Percentiles rank a stretch among this genome's conserved stretches.
phyloP scores from a whole-genome alignment of 37 sponge, comb jelly and placozoan species.

The Halisarca cf. caerulea region DNA sequence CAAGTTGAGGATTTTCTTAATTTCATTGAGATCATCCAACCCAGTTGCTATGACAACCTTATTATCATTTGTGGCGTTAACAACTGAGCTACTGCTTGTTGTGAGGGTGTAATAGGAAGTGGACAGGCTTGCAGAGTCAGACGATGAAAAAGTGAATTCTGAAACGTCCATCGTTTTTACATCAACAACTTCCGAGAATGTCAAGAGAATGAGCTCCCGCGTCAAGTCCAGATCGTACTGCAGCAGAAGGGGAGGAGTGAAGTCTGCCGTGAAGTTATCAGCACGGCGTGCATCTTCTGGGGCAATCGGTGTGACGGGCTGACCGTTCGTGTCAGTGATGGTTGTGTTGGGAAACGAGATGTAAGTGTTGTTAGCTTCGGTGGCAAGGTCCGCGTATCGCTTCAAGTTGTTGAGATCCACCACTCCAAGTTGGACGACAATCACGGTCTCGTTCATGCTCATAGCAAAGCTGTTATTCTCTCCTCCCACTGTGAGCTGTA shows the following conservation, averaged over 20 bases:
- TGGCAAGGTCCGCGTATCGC: constrained; percentile 52
- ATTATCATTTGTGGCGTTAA: constrained; percentile 15
- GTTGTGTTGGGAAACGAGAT: constrained; percentile 48
- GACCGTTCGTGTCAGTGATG: constrained; percentile 74
- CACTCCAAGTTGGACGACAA: constrained; percentile 69
- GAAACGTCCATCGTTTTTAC: constrained; percentile 65
- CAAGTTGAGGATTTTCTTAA: constrained; percentile 67
- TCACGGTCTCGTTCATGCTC: constrained; percentile 59
- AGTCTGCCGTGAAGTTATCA: constrained; percentile 59
- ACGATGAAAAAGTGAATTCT: constrained; percentile 56
- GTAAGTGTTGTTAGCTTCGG: constrained; percentile 57
- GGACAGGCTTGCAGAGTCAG: constrained; percentile 7
- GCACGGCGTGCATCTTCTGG: constrained; percentile 38
- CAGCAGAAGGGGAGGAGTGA: constrained; percentile 54
- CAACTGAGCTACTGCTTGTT: constrained; percentile 33
- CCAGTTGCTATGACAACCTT: constrained; percentile 62
- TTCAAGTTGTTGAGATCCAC: constrained; percentile 79
- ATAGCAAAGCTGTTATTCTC: constrained; percentile 56
- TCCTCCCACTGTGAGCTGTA: constrained; percentile 42
- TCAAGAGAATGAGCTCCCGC: constrained; percentile 53
- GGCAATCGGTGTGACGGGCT: constrained; percentile 42
- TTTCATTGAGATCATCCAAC: constrained; percentile 82
- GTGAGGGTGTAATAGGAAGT: constrained; percentile 21
- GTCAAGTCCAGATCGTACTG: constrained; percentile 82
- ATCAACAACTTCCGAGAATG: constrained; percentile 87